Evolutionary conservation across 2,888 invertebrate genomes (phyloP).

Genomic region (Eulithis testata): DNA sequence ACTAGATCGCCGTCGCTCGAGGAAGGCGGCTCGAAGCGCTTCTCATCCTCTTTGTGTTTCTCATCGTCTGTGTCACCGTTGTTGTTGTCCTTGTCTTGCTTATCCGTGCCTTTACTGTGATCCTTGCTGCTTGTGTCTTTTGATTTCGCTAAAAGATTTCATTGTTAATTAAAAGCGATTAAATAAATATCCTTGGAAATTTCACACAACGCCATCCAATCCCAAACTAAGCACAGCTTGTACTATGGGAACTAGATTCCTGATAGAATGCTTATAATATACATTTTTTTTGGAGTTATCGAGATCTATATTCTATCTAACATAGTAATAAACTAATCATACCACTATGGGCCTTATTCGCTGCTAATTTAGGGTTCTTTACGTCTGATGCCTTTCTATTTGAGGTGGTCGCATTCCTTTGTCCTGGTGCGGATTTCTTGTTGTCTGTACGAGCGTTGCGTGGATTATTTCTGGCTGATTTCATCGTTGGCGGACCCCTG

Average conservation of each 20-base stretch:
- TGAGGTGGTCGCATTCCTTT: constrained; percentile 69
- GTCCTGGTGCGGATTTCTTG: constrained; percentile 60
- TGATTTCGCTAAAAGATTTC: constrained; percentile 64
- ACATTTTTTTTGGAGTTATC: too few species aligned
- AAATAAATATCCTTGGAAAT: too few species aligned
- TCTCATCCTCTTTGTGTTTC: constrained; percentile 89
- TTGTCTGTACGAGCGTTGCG: constrained; percentile 59
- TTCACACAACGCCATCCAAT: too few species aligned
- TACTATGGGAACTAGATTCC: too few species aligned
- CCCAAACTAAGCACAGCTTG: too few species aligned
- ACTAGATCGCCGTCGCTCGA: constrained; percentile 95
- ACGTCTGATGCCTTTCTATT: constrained; percentile 71
- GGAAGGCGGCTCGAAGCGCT: constrained; percentile 92
- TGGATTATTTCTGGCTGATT: constrained; percentile 72
- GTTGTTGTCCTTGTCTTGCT: constrained; percentile 84
- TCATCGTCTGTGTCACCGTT: constrained; percentile 88
- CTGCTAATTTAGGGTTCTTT: constrained; percentile 65
- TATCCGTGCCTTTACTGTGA: constrained; percentile 59
- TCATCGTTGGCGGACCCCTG: constrained; percentile 72
- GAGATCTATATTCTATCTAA: too few species aligned
- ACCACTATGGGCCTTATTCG: constrained; percentile 75
- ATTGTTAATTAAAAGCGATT: too few species aligned
- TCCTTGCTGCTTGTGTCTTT: constrained; percentile 68
- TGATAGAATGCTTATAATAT: too few species aligned
- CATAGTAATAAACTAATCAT: constrained; percentile 31